Conservation (phyloP, 2,888 invertebrate species). For the Apomyelois bistriatella region DNA sequence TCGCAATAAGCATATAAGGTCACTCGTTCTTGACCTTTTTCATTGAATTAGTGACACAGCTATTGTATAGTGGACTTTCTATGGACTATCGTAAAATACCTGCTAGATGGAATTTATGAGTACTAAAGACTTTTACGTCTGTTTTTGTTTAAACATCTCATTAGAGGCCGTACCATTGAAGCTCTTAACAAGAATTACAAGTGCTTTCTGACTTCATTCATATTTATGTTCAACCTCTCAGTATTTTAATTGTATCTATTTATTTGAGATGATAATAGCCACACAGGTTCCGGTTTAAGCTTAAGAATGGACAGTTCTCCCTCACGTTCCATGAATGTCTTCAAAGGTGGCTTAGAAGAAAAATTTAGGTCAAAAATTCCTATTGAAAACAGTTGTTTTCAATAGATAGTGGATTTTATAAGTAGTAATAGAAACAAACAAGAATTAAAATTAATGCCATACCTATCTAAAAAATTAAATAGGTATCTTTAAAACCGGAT, state of each 20-base stretch:
- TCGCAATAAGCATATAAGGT: constrained; percentile 49
- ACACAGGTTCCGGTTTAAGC: too few relatives aligned
- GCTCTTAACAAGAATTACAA: not conserved
- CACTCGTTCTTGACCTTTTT: constrained; percentile 57
- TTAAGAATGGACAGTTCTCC: too few relatives aligned
- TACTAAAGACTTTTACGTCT: not conserved
- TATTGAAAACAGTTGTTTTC: too few relatives aligned
- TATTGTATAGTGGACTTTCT: constrained; percentile 27
- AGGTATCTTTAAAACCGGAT: too few relatives aligned
- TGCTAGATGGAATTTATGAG: not conserved
- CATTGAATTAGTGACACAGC: constrained; percentile 56
- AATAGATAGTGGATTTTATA: too few relatives aligned
- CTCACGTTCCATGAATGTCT: too few relatives aligned
- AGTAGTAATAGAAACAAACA: too few relatives aligned
- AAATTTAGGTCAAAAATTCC: too few relatives aligned
- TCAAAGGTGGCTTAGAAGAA: too few relatives aligned
- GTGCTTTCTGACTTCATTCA: not conserved
- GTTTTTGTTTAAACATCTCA: constrained; percentile 10
- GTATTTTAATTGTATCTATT: not conserved
- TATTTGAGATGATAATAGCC: too few relatives aligned
- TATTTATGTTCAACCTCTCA: not conserved
- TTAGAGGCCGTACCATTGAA: constrained; percentile 5
- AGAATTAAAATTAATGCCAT: too few relatives aligned
- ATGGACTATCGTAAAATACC: constrained; percentile 14
- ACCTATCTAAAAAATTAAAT: too few relatives aligned